These are phyloP conservation scores for Hesperia comma DNA, from an alignment of 2,888 invertebrate species.

Conservation along the genomic window DNA sequence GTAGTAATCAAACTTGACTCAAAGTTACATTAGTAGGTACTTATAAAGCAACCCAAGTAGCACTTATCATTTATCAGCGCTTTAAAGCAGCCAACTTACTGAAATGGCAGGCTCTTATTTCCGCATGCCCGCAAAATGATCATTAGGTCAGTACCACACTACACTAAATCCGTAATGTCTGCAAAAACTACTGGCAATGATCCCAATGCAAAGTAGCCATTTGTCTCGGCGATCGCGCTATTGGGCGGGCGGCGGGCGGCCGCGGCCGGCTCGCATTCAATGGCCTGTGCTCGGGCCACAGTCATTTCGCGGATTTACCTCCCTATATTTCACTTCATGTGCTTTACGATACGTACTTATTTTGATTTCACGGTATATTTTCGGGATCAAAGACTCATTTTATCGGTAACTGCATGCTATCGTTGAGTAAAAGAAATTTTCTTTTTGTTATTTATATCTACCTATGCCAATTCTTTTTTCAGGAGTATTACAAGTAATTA, in stretches of 20 bases:
- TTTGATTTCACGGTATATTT: slow-evolving; percentile 5
- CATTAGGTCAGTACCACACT: slow-evolving; percentile 8
- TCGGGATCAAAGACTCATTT: slow-evolving; percentile 3
- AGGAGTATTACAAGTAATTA: no score
- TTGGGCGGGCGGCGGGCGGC: background rate
- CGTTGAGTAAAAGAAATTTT: background rate
- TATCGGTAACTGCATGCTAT: background rate
- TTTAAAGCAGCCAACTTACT: background rate
- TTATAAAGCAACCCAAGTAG: background rate
- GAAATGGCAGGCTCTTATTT: background rate
- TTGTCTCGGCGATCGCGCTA: slow-evolving; percentile 14
- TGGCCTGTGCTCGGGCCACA: slow-evolving; percentile 29
- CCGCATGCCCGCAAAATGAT: slow-evolving; percentile 1
- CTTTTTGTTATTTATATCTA: no score
- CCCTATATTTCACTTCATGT: slow-evolving; percentile 25
- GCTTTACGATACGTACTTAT: slow-evolving; percentile 17
- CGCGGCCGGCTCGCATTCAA: slow-evolving; percentile 14
- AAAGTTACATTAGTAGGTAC: no score
- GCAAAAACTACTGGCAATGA: slow-evolving; percentile 22
- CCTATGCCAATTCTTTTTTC: no score
- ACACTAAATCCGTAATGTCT: slow-evolving; percentile 16
- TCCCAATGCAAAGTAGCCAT: slow-evolving; percentile 26
- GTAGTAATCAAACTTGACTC: no score
- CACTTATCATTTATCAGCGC: background rate
- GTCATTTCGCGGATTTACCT: slow-evolving; percentile 31